Conservation (phyloP, 2,797 vertebrate species). For the Macropodus opercularis region DNA sequence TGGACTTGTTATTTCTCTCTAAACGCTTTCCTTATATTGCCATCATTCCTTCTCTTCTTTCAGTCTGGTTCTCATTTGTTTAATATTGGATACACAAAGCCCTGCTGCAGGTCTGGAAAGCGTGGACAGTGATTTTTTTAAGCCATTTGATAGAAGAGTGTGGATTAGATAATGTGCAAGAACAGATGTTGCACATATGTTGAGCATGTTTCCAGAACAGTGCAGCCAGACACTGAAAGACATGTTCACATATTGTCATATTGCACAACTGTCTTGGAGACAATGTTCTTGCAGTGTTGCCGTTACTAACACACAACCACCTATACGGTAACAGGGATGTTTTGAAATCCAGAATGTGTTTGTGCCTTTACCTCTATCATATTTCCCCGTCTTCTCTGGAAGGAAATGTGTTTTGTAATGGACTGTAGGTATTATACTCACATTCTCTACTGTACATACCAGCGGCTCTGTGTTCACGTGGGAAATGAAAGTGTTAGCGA, state of each 20-base stretch:
- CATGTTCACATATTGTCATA: slow-evolving; percentile 28
- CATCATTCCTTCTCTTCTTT: slow-evolving; percentile 57
- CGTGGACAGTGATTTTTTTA: slow-evolving; percentile 40
- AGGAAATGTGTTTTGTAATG: slow-evolving; percentile 69
- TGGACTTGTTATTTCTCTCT: slow-evolving; percentile 34
- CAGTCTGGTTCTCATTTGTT: slow-evolving; percentile 61
- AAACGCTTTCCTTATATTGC: slow-evolving; percentile 48
- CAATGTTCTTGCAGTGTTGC: neutral
- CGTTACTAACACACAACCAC: slow-evolving; percentile 13
- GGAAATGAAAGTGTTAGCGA: slow-evolving; percentile 13
- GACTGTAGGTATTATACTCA: too few species aligned
- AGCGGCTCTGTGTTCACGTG: neutral
- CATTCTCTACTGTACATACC: neutral
- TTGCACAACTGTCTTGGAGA: slow-evolving; percentile 17
- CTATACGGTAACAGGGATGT: slow-evolving; percentile 7
- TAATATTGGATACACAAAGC: slow-evolving; percentile 53
- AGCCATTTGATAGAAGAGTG: slow-evolving; percentile 49
- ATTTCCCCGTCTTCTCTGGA: slow-evolving; percentile 17
- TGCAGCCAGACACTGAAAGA: slow-evolving; percentile 19
- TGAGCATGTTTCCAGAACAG: slow-evolving; percentile 34
- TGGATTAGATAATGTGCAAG: slow-evolving; percentile 54
- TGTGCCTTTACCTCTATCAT: slow-evolving; percentile 5
- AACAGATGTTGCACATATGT: slow-evolving; percentile 67
- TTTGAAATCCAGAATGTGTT: slow-evolving; percentile 30
- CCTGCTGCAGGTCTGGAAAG: slow-evolving; percentile 66